A percentile compares a stretch with the other conserved stretches of the same genome.
Conservation (phyloP, 2,113 vertebrate genomes). For the Pungitius pungitius region DNA sequence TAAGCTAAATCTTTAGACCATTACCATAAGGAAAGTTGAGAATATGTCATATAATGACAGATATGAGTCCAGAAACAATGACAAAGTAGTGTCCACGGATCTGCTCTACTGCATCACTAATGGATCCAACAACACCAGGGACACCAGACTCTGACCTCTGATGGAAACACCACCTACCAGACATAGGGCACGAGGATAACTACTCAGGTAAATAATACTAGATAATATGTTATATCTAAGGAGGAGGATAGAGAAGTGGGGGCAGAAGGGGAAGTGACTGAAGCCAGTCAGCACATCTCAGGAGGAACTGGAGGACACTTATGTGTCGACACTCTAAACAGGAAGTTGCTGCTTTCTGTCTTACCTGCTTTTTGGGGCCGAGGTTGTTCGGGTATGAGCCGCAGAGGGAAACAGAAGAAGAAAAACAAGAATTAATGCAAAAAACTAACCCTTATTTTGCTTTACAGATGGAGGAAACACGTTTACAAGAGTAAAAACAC, state of each 20-base stretch:
- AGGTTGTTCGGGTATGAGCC: not conserved
- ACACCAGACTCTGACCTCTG: too few relatives aligned
- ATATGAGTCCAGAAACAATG: too few relatives aligned
- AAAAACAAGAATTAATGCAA: not conserved
- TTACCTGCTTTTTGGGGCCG: conserved; percentile 44
- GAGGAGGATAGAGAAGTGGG: conserved; percentile 28
- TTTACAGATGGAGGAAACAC: not conserved
- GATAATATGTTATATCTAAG: too few relatives aligned
- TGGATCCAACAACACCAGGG: too few relatives aligned
- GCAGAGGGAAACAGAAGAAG: not conserved
- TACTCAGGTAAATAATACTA: too few relatives aligned
- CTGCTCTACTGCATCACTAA: not conserved
- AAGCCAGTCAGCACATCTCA: conserved; percentile 60
- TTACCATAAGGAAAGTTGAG: too few relatives aligned
- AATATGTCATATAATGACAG: not conserved
- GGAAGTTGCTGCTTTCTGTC: conserved; percentile 34
- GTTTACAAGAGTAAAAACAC: not conserved
- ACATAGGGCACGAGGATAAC: too few relatives aligned
- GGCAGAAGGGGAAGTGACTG: conserved; percentile 42
- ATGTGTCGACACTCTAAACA: conserved; percentile 52
- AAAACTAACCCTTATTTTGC: not conserved
- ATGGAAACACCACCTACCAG: too few relatives aligned
- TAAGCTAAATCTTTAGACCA: too few relatives aligned
- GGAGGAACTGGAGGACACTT: conserved; percentile 4
- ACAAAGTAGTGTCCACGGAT: not conserved